Base-by-base conservation (phyloP, 2,888 invertebrate genomes). In the Herminia tarsipennalis region DNA sequence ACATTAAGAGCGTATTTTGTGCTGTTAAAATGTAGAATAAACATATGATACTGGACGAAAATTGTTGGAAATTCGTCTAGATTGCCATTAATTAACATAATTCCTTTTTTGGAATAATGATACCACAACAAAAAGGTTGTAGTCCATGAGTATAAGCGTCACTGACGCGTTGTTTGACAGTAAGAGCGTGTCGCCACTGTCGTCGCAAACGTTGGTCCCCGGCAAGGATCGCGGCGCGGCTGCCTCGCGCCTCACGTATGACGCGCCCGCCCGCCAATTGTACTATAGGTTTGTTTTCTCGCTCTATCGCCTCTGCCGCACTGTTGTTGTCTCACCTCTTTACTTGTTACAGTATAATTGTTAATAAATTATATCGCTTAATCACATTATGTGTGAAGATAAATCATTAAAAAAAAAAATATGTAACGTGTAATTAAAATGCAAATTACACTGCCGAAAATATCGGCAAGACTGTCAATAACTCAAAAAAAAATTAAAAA, bases 171-270 rank as follows among this genome's bases (percentile, higher is more conserved):
- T 78, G 75, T 72, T 75, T 66, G 73, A 63, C 88, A 88, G 85
- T 81, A 84, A 83, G 78, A 78, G 82, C 64, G 83, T 66, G 47
- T 90, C 92, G 56, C 92, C 92, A 74, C 76, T 86, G 71, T 83
- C 87, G 52, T 83, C 86, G 56, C 86, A 88, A 70, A 83, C 78
- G 49, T 70, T 82, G 73, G 71, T 72, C 66, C 72, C 56, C 76
- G 62, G 66, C 61, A 68, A 63, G 68, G 76, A 73, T 59, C 78
- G 79, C 49, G 66, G 70, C 62, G 60, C 69, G 71, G 71, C 70
- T 64, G 68, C 69, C 53, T 58, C 76, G 61, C 75, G 71, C 47
- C 77, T 73, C 74, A 62, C 72, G 32, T 73, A 71, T 73, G 79
- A 80, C 68, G 72, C 77, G 71, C 59, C 77, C 65, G 66, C 76